Conservation (phyloP, 2,797 vertebrate species). For the Sebastes iracundus region DNA sequence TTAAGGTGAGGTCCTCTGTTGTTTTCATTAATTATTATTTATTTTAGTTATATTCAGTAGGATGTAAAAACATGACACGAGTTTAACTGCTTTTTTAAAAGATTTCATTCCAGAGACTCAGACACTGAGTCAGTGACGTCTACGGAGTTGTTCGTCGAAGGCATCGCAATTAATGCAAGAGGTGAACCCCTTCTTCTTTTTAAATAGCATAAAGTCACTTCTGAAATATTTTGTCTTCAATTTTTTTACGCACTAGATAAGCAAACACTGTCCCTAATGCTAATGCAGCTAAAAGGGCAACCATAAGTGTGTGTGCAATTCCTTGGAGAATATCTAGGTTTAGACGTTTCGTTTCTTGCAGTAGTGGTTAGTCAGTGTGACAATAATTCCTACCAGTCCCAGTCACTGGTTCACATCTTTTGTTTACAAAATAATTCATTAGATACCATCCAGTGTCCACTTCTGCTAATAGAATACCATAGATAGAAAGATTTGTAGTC, state of each 20-base stretch:
- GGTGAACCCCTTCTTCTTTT: conserved; percentile 52
- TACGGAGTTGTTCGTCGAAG: conserved; percentile 74
- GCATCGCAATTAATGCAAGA: conserved; percentile 68
- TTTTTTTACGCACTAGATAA: background rate
- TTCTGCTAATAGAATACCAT: background rate
- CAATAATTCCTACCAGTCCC: background rate
- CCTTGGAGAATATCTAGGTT: background rate
- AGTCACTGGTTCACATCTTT: conserved; percentile 11
- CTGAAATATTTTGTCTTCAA: background rate
- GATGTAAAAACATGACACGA: background rate
- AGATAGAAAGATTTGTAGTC: no score
- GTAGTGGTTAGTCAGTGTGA: background rate
- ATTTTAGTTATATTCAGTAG: background rate
- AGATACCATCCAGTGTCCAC: background rate
- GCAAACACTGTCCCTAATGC: background rate
- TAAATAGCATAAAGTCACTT: background rate
- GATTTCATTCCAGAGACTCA: conserved; percentile 63
- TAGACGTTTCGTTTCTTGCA: background rate
- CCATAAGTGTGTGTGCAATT: background rate
- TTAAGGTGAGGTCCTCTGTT: conserved; percentile 49
- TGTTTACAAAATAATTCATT: background rate
- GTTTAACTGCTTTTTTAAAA: conserved; percentile 28
- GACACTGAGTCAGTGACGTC: conserved; percentile 49
- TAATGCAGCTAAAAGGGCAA: background rate
- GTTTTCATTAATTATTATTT: background rate